Conservation (phyloP, 1,140 invertebrate genomes). For the Ephestia elutella region DNA sequence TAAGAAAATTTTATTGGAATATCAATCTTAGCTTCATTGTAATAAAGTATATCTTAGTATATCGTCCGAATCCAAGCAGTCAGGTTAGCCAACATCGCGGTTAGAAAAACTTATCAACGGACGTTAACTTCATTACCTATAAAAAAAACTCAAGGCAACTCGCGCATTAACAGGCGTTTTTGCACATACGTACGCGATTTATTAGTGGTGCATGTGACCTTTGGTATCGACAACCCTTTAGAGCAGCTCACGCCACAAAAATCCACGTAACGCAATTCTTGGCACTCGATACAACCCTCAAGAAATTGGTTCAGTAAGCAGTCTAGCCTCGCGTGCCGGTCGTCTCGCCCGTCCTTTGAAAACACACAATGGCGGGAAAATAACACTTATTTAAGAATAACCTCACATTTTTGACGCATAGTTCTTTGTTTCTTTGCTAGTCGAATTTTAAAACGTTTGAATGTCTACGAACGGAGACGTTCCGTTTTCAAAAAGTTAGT, state of each 20-base stretch:
- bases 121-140: not conserved
- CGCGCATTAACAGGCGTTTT: not conserved
- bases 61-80: no score
- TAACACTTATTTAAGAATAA: not conserved
- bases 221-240: conserved; percentile 28
- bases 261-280: conserved; percentile 33
- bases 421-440: conserved; percentile 11
- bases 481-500: conserved; percentile 14
- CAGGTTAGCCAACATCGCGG: no score
- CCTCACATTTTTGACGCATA: conserved; percentile 3
- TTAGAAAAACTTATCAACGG: no score
- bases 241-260: conserved; percentile 21
- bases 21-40: no score
- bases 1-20: no score
- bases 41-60: no score
- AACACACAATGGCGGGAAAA: conserved; percentile 43
- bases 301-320: conserved; percentile 52
- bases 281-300: conserved; percentile 53
- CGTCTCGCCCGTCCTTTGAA: conserved; percentile 25
- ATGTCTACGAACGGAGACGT: conserved; percentile 6
- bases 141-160: not conserved
- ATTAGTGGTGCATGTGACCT: conserved; percentile 7
- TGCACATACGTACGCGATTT: not conserved
- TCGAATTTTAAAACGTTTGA: not conserved
- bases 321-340: conserved; percentile 47